phyloP scores from a whole-genome alignment of 2,797 vertebrate species.

The Coregonus suidteri region DNA sequence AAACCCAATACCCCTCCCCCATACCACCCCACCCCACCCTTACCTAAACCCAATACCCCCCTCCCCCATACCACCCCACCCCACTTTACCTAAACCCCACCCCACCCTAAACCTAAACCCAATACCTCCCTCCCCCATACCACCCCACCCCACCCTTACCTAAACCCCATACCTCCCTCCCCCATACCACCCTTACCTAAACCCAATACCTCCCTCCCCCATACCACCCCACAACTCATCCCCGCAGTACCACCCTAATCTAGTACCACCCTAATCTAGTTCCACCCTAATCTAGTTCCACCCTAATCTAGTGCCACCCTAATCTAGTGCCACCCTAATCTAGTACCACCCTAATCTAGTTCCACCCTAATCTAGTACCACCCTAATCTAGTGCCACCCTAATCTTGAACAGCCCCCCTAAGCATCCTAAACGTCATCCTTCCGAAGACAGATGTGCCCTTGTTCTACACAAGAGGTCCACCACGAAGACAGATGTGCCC shows the following conservation, averaged over 20 bases:
- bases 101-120: too few relatives aligned
- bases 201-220: neutral
- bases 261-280: too few relatives aligned
- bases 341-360: too few relatives aligned
- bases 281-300: too few relatives aligned
- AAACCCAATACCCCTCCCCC: neutral
- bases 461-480: constrained; percentile 82
- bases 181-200: too few relatives aligned
- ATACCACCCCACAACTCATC: neutral
- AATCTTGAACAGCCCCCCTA: neutral
- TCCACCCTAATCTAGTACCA: neutral
- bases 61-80: neutral
- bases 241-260: neutral
- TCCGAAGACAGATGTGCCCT: constrained; percentile 80
- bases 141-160: too few relatives aligned
- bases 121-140: too few relatives aligned
- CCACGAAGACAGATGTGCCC: constrained; percentile 38
- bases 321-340: too few relatives aligned
- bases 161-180: too few relatives aligned
- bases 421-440: constrained; percentile 51
- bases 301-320: too few relatives aligned
- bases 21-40: neutral
- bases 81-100: too few relatives aligned
- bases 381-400: neutral
- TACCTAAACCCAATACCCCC: too few relatives aligned